These are phyloP conservation scores for Oncorhynchus mykiss DNA, from an alignment of 2,113 vertebrate genomes.

Conservation along the genomic window DNA sequence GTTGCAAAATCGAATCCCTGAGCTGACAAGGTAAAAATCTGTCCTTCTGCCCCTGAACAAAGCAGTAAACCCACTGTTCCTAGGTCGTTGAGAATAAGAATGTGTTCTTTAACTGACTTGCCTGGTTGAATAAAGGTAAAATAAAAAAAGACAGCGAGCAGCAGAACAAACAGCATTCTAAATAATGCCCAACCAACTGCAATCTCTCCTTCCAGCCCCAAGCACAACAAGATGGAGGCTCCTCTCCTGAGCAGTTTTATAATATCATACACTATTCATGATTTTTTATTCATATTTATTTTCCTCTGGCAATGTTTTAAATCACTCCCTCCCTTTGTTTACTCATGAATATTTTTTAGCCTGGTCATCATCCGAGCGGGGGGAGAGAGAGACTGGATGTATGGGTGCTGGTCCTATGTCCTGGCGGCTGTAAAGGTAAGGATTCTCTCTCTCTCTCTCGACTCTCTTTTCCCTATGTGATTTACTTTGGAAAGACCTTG, in stretches of 20 bases:
- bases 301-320: constrained; percentile 75
- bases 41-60: no score
- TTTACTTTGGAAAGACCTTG: constrained; percentile 62
- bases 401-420: constrained; percentile 13
- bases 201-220: constrained; percentile 50
- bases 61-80: no score
- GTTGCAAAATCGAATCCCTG: no score
- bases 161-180: constrained; percentile 37
- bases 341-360: constrained; percentile 73
- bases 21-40: no score
- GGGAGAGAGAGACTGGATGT: background rate
- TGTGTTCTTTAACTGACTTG: no score
- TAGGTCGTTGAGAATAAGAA: no score
- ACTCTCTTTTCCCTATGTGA: constrained; percentile 52
- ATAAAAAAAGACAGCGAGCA: background rate
- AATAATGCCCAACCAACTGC: constrained; percentile 62
- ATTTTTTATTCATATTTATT: constrained; percentile 71
- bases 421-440: background rate
- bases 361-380: constrained; percentile 11
- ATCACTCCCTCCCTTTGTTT: constrained; percentile 75
- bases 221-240: constrained; percentile 51
- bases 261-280: constrained; percentile 72
- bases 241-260: constrained; percentile 48
- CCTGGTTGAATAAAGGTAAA: no score
- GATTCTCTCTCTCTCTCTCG: constrained; percentile 32